These are phyloP conservation scores for Sylvilagus floridanus DNA, from an alignment of 2,797 vertebrate genomes.

Conservation along the genomic window DNA sequence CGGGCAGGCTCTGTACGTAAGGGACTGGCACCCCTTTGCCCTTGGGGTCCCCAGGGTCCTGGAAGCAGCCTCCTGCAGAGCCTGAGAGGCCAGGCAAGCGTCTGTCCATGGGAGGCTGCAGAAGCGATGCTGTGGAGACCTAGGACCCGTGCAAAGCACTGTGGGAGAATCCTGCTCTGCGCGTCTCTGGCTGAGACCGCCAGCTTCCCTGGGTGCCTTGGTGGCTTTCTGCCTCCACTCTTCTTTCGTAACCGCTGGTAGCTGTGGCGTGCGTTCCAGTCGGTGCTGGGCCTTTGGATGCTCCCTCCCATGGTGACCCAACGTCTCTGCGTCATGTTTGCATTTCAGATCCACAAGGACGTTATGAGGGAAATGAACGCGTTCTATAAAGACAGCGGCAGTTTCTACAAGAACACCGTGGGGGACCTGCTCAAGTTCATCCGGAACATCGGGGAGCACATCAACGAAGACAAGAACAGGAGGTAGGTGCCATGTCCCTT, in stretches of 20 bases:
- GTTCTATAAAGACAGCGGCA: fast-evolving
- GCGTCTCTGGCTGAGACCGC: background rate
- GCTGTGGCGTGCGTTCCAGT: too few relatives aligned
- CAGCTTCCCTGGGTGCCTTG: background rate
- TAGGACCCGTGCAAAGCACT: background rate
- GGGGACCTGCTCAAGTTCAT: slow-evolving; percentile 84
- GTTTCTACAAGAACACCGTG: background rate
- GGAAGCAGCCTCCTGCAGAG: too few relatives aligned
- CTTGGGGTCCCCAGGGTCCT: too few relatives aligned
- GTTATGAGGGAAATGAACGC: slow-evolving; percentile 57
- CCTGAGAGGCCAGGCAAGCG: too few relatives aligned
- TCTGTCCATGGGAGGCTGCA: background rate
- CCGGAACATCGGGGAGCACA: slow-evolving; percentile 87
- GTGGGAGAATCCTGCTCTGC: background rate
- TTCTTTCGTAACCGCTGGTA: too few relatives aligned
- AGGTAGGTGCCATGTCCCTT: slow-evolving; percentile 28
- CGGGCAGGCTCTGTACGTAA: too few relatives aligned
- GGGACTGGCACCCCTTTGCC: too few relatives aligned
- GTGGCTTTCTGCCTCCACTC: too few relatives aligned
- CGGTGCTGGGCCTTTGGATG: too few relatives aligned
- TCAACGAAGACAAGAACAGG: background rate
- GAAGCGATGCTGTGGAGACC: background rate
- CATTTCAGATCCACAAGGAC: slow-evolving; percentile 73
- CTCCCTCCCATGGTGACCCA: background rate
- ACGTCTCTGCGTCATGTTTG: background rate